phyloP scores from a whole-genome alignment of 2,797 vertebrate species.

The Nyctalus aviator region DNA sequence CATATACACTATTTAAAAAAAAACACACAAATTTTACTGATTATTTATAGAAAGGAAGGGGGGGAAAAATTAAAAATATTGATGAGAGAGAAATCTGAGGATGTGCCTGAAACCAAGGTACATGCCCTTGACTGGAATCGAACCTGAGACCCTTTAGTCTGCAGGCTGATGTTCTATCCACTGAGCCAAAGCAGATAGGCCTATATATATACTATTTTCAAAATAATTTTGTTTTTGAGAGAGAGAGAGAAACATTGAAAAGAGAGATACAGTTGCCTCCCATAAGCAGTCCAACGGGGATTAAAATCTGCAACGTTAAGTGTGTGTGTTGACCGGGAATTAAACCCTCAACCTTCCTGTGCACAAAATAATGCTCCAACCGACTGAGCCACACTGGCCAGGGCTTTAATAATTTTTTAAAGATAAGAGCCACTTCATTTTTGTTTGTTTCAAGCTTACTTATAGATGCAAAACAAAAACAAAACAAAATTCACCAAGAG shows the following conservation, averaged over 20 bases:
- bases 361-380: neutral
- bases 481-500: neutral
- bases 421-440: neutral
- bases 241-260: neutral
- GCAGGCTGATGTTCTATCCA: no score
- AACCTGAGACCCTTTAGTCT: no score
- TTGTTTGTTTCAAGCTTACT: neutral
- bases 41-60: no score
- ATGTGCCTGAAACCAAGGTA: no score
- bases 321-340: neutral
- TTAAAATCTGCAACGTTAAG: neutral
- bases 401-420: neutral
- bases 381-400: neutral
- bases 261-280: neutral
- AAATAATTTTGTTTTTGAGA: neutral
- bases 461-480: conserved; percentile 25
- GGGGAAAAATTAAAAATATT: no score
- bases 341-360: neutral
- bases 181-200: no score
- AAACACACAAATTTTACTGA: no score
- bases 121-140: no score
- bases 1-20: neutral
- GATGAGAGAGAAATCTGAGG: no score
- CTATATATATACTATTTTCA: neutral
- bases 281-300: neutral